phyloP scores from a whole-genome alignment of 23 tunicate genomes.

The Styela plicata region DNA sequence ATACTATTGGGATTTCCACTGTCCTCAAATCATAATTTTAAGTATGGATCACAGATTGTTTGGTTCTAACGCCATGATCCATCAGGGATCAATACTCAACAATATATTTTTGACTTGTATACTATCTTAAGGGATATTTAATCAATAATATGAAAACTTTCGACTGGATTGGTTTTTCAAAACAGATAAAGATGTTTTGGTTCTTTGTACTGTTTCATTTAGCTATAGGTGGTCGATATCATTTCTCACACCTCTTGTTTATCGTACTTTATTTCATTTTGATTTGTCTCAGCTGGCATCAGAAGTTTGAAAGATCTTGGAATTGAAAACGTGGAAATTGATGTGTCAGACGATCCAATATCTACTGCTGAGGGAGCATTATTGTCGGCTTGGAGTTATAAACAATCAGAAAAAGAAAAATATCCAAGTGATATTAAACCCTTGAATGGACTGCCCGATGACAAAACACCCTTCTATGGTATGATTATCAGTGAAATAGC shows the following conservation, averaged over 20 bases:
- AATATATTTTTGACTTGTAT: no score
- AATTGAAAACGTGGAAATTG: slow-evolving; percentile 43
- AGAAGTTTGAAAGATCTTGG: slow-evolving; percentile 42
- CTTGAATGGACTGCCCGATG: background rate
- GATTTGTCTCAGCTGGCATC: slow-evolving; percentile 55
- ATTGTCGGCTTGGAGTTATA: slow-evolving; percentile 80
- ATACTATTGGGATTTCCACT: no score
- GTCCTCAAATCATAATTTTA: no score
- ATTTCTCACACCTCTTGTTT: background rate
- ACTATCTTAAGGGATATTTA: no score
- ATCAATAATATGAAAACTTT: no score
- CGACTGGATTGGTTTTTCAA: no score
- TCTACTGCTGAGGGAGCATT: slow-evolving; percentile 84
- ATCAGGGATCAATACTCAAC: no score
- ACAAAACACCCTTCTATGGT: background rate
- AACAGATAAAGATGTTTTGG: no score
- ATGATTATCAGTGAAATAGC: no score
- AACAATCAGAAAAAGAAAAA: slow-evolving; percentile 69
- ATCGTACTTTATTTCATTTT: background rate
- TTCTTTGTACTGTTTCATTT: no score
- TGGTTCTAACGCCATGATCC: no score
- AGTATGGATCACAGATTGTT: no score
- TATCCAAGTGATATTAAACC: slow-evolving; percentile 43
- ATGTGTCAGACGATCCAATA: slow-evolving; percentile 31
- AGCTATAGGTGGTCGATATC: background rate